Percentiles rank a stretch among this genome's conserved stretches.
These are phyloP conservation scores for Volucella inflata DNA, from an alignment of 2,888 invertebrate genomes.

Conservation along the genomic window DNA sequence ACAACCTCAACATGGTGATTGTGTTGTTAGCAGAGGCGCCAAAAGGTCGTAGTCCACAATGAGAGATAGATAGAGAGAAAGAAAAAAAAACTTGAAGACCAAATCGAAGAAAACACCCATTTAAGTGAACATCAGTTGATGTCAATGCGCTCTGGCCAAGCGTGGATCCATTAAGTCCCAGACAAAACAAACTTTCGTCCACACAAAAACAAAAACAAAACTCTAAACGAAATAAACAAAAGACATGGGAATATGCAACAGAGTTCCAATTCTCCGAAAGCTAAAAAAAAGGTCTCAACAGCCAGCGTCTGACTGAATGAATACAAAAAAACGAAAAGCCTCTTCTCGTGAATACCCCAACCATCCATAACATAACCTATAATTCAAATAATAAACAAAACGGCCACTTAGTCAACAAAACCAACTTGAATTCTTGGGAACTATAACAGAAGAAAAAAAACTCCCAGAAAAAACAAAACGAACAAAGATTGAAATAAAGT, in stretches of 20 bases:
- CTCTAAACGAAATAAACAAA: neutral
- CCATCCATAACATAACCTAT: constrained; percentile 26
- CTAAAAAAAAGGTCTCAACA: constrained; percentile 18
- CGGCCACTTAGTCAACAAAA: constrained; percentile 61
- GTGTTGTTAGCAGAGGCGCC: too few species aligned
- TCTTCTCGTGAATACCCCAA: neutral
- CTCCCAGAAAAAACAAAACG: neutral
- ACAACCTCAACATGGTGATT: too few species aligned
- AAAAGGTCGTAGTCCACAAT: too few species aligned
- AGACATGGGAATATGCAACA: constrained; percentile 34
- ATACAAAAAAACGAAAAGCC: neutral
- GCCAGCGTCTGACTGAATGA: constrained; percentile 12
- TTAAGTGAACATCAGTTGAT: neutral
- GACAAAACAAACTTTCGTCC: constrained; percentile 44
- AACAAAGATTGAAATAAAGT: neutral
- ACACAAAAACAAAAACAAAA: neutral
- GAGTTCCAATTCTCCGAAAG: constrained; percentile 39
- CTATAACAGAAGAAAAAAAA: constrained; percentile 36
- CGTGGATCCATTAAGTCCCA: constrained; percentile 23
- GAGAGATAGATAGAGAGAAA: too few species aligned
- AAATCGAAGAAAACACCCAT: constrained; percentile 22
- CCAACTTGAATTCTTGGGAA: constrained; percentile 64
- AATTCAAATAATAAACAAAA: constrained; percentile 72
- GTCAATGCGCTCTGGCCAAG: constrained; percentile 26
- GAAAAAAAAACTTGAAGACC: neutral